These are phyloP conservation scores for Cranoglanis bouderius DNA, from an alignment of 2,113 vertebrate species.

Conservation along the genomic window DNA sequence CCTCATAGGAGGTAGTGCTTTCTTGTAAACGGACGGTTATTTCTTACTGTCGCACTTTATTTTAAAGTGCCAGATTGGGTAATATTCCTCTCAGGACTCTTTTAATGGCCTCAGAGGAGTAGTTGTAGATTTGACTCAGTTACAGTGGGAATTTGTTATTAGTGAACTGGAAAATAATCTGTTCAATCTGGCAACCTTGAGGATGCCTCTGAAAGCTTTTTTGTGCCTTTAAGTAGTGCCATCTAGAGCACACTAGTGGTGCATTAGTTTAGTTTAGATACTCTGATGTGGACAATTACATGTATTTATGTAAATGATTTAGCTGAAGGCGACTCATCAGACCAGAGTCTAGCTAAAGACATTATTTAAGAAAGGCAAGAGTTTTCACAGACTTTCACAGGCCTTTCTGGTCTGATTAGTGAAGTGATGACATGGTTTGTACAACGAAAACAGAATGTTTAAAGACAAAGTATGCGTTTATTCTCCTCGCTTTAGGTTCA, in stretches of 20 bases:
- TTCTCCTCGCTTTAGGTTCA: no score
- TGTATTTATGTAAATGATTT: no score
- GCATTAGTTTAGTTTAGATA: slow-evolving; percentile 28
- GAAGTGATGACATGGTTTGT: neutral
- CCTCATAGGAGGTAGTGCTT: neutral
- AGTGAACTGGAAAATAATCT: neutral
- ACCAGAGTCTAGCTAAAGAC: no score
- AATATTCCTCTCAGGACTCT: neutral
- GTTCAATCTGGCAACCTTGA: neutral
- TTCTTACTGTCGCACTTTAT: neutral
- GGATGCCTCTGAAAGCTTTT: neutral
- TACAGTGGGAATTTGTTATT: neutral
- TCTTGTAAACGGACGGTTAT: neutral
- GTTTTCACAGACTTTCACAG: neutral
- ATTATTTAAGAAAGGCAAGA: neutral
- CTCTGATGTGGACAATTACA: neutral
- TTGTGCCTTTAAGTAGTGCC: slow-evolving; percentile 44
- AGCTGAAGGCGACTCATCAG: no score
- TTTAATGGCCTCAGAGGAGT: neutral
- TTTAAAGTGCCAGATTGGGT: neutral
- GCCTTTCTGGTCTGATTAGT: no score
- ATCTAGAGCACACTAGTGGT: slow-evolving; percentile 56
- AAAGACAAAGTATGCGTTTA: no score
- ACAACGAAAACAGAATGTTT: neutral
- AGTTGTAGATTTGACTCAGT: neutral